Base-by-base conservation (phyloP, 2,113 vertebrate species). In the Bos indicus region DNA sequence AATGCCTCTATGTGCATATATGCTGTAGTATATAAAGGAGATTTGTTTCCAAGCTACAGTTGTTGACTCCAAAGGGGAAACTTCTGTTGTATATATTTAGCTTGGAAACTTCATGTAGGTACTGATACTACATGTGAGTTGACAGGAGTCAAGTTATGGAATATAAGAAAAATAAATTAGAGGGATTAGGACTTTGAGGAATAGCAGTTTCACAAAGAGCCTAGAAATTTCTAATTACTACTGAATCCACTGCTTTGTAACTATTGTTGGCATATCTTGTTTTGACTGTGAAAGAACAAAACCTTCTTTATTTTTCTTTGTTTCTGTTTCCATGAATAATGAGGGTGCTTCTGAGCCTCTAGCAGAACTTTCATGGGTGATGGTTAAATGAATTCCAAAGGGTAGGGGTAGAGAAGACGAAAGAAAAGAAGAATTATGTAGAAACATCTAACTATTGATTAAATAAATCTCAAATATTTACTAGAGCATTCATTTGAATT, bases 201-300 rank as follows among this genome's bases (percentile, higher is more conserved):
- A 80, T 57, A 97, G 46, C 28, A 92, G 17, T 59, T 88, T 78
- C 64, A 90, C 87, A 95, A 88, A 92, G 15, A 92, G 54, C 13
- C 60, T 90, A 23, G 64, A 94, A 84, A 96, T 97, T 48, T 95
- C 85, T 97, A 97, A 98, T 98, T 98, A 96, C 54, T 95, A 52
- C n/a, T 6, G 51, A 91, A 71, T 23, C 19, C 82, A 46, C 19
- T n/a, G 59, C 56, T 87, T 60, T 95, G 36, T 74, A 82, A 62
- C 77, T 94, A 96, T 96, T 98, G 96, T 96, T 91, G 89, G 82
- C 36, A 88, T 91, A 92, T 96, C 77, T 86, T 94, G 85, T 94
- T 97, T 97, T 97, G 97, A 98, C 91, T 87, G 43, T 51, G 94
- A 92, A 59, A 82, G 92, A 96, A 96, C 82, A 98, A 97, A 97